Evolutionary conservation across 2,113 vertebrate genomes (phyloP), one percentile per base, ranked within the genome.

Genomic region (Natator depressus): DNA sequence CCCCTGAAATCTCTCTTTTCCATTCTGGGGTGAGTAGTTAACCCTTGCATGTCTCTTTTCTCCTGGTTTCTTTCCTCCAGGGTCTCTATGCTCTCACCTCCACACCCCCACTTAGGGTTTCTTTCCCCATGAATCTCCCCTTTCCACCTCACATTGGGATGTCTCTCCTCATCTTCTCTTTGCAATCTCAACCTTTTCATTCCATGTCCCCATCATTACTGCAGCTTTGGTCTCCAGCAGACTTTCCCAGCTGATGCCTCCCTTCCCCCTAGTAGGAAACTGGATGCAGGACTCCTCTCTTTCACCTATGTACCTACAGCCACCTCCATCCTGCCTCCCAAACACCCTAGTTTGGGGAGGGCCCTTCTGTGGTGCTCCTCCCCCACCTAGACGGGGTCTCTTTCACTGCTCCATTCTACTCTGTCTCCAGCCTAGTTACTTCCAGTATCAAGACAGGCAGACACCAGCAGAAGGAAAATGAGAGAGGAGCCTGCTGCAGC

Each of bases 311-410:
- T 47, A 76, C 12, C 75, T 76, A 47, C 75, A 76, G 29, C 3
- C 42, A 3, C 51, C 47, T 54, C 50, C 5, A 3, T 11, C 17
- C 3, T 1, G 2, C 8, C 1, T 49, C 20, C 7, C 38, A 14
- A 3, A 51, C 8, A 27, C 29, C 11, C 1, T 0, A 10, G 51
- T 47, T 72, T 5, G 2, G 11, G 17, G 8, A 72, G 17, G 1
- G 2, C 53, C n/a, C 31, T 42, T 10, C 8, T 1, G 1, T 16
- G 5, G n/a, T 0, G 10, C 20, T 22, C 2, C 27, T 27, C 53
- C 3, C 38, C 19, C 8, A 19, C 1, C 7, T 16, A 3, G 20
- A 25, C 4, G 1, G 0, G 0, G 4, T 2, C 22, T 88, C 11
- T 10, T 10, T 4, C 53, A 11, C 0, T 1, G n/a, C 82, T 11